Evolutionary conservation across 1,140 invertebrate species (phyloP), one percentile per base, ranked within the genome.

Genomic region (Vollenhovia emeryi): DNA sequence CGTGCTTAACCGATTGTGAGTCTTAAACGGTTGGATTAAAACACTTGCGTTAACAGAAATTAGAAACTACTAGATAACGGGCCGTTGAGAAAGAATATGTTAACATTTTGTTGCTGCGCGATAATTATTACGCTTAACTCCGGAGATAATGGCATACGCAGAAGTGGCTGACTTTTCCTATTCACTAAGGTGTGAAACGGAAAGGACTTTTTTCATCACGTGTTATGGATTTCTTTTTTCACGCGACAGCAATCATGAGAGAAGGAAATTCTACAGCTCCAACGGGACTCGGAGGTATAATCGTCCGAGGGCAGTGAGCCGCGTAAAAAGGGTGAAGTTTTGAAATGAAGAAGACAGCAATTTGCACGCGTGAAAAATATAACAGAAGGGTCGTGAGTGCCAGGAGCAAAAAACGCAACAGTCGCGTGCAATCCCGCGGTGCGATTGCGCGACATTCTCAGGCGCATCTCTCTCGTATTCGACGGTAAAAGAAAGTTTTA

Each of bases 351-450:
- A 73, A 82, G 66, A 82, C 66, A 45, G 66, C 66, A 82, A 82
- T 82, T 82, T 82, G 66, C 36, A 82, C 78, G 78, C 78, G 78
- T 82, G 78, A 73, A 82, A 82, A 82, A 59, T 82, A 82, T 82
- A 82, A 59, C 78, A 82, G 66, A 82, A 82, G 78, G 66, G 78
- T 82, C 18, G 36, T 13, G 36, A 45, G 18, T 57, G 48, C 24
- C 27, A 71, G 18, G 24, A 80, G 64, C 66, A 82, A 82, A 82
- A 80, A 82, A 82, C 50, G 64, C 48, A 69, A 43, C 33, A 43
- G n/a, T 73, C 78, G 78, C 78, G 66, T 73, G 78, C 50, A 73
- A 82, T 82, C 64, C 59, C 78, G 50, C 13, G 24, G 48, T 55
- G 21, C 24, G 64, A 80, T 57, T 50, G 78, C 13, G 62, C 66